These are phyloP conservation scores for Venustaconcha ellipsiformis DNA, from an alignment of 1,140 invertebrate species.

Conservation along the genomic window DNA sequence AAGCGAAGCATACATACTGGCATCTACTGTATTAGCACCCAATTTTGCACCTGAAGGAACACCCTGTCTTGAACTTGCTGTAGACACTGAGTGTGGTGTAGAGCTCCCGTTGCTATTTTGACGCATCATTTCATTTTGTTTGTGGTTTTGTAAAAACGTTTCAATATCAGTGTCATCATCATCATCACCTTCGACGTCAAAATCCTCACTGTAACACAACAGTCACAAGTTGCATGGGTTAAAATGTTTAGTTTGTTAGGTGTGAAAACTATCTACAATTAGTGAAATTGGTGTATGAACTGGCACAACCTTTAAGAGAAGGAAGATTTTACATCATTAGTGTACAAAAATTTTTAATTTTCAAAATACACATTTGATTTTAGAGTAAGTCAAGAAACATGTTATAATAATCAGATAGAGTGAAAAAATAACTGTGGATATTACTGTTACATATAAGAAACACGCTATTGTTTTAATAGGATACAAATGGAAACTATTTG, in stretches of 20 bases:
- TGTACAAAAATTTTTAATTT: conserved; percentile 5
- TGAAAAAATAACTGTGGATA: no score
- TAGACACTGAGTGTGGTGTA: conserved; percentile 7
- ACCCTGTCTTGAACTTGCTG: conserved; percentile 2
- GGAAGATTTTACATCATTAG: neutral
- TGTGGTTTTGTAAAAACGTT: conserved; percentile 36
- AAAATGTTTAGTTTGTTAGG: neutral
- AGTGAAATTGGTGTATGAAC: neutral
- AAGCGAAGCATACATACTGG: no score
- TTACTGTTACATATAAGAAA: no score
- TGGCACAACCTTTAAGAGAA: neutral
- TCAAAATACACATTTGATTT: neutral
- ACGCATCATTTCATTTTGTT: conserved; percentile 23
- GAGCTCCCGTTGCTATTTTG: conserved; percentile 13
- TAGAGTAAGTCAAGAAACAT: no score
- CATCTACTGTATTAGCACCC: no score
- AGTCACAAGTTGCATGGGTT: neutral
- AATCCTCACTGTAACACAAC: conserved; percentile 23
- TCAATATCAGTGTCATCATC: conserved; percentile 36
- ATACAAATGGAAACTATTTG: no score
- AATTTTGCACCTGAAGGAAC: neutral
- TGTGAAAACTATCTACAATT: neutral
- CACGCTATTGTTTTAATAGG: no score
- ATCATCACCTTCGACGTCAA: conserved; percentile 25
- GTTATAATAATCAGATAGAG: no score